Base-by-base conservation (phyloP, 2,888 invertebrate species). In the Erebia epiphron region DNA sequence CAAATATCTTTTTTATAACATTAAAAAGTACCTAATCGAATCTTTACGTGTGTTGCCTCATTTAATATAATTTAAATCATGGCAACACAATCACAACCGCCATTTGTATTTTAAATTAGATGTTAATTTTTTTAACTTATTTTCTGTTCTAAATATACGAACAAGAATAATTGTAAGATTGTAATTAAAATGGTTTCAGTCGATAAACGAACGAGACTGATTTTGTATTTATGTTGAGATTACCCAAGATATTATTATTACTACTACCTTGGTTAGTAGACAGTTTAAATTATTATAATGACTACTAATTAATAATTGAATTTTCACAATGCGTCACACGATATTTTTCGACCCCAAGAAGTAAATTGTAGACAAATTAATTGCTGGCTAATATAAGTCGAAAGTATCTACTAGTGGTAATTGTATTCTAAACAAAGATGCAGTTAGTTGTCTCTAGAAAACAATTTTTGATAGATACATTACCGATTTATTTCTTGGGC, bases 121-220 rank as follows among this genome's bases (percentile, higher is more conserved):
- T 16, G 62, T 74, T 71, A 18, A 67, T 64, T 54, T 69, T 52
- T 61, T 10, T 41, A 64, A 52, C 41, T 64, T 52, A 41, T 52
- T 64, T 64, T 52, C 64, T 64, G 52, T 64, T 64, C 35, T 52
- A 52, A 35, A 35, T 52, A 18, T 35, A 61, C n/a, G 26, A 63
- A 54, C 64, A 52, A 35, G 41, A 65, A 54, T 65, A 65, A 65
- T 65, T 64, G 16, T 54, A 54, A 65, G 54, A 54, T 65, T 65
- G 35, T 41, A 65, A 65, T 65, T 64, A 64, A 52, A 52, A 65
- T 41, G 1, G 56, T 57, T 46, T 54, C 65, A 54, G 65, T 52
- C 26, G 54, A 52, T 54, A 80, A 82, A 82, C 81, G 81, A 76
- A 87, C 86, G 89, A 90, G 90, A 90, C 90, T 90, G 90, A 89